phyloP scores from a whole-genome alignment of 1,140 invertebrate genomes.

The Chlorops oryzae region DNA sequence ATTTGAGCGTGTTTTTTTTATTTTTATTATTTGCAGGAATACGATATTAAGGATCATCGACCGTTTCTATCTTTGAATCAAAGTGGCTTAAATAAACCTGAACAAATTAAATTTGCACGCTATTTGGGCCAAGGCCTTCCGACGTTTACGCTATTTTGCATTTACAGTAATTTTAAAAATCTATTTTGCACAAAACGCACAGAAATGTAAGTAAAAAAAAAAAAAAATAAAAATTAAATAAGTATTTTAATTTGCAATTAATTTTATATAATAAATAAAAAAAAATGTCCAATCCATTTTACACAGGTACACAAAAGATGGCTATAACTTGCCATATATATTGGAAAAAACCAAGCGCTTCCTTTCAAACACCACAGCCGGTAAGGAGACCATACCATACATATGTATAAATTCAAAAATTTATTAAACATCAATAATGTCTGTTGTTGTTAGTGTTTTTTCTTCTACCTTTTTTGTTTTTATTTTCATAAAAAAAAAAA shows the following conservation, averaged over 20 bases:
- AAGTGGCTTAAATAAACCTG: constrained; percentile 43
- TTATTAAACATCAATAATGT: neutral
- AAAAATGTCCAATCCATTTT: no score
- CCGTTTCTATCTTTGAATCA: constrained; percentile 44
- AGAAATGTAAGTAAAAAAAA: constrained; percentile 38
- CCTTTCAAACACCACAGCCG: constrained; percentile 45
- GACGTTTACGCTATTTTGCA: constrained; percentile 46
- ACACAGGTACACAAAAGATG: constrained; percentile 44
- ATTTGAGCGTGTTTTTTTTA: constrained; percentile 3
- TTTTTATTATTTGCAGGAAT: constrained; percentile 28
- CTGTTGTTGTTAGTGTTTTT: no score
- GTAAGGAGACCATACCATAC: constrained; percentile 24
- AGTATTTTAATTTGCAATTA: constrained; percentile 12
- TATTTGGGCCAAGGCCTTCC: constrained; percentile 45
- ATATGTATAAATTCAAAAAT: constrained; percentile 7
- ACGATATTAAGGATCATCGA: constrained; percentile 45
- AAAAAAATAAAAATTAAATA: neutral
- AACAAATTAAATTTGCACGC: constrained; percentile 46
- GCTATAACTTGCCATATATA: constrained; percentile 48
- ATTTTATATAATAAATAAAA: constrained; percentile 6
- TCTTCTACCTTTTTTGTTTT: no score
- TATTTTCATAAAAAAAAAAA: no score
- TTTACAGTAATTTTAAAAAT: constrained; percentile 49
- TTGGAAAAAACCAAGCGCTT: constrained; percentile 47
- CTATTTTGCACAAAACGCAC: constrained; percentile 47